Evolutionary conservation across 2,113 vertebrate species (phyloP).

Genomic region (Tinamus guttatus): DNA sequence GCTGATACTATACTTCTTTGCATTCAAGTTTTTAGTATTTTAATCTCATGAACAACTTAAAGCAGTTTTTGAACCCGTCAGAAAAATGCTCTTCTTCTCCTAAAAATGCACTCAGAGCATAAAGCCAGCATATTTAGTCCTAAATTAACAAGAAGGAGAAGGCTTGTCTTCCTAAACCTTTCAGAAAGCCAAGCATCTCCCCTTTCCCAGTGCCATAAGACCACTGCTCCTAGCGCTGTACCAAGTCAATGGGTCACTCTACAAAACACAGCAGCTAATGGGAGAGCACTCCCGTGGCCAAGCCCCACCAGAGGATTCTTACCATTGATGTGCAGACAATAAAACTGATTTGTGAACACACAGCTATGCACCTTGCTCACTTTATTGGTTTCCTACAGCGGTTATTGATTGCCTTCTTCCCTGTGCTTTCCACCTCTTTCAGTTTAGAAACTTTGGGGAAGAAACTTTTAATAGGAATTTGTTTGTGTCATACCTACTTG

Average conservation of each 20-base stretch:
- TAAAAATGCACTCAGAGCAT: background rate
- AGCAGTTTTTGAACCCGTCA: background rate
- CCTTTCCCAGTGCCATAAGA: background rate
- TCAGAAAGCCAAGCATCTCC: background rate
- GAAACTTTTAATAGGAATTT: background rate
- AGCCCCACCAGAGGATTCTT: background rate
- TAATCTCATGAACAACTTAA: background rate
- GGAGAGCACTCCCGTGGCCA: background rate
- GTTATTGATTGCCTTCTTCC: background rate
- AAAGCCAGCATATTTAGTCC: background rate
- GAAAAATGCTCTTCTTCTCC: background rate
- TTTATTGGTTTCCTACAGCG: background rate
- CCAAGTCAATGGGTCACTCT: background rate
- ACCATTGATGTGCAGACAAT: background rate
- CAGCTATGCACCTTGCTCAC: background rate
- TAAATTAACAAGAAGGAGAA: background rate
- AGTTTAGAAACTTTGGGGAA: background rate
- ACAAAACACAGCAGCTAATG: background rate
- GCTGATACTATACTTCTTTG: background rate
- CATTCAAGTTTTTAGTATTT: background rate
- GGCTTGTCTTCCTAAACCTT: background rate
- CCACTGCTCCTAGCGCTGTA: background rate
- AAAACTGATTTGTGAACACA: background rate
- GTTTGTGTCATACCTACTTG: constrained; percentile 6
- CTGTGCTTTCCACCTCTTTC: background rate